Conservation (phyloP, 92 coral and sea anemone species). For the Phymanthus crucifer region DNA sequence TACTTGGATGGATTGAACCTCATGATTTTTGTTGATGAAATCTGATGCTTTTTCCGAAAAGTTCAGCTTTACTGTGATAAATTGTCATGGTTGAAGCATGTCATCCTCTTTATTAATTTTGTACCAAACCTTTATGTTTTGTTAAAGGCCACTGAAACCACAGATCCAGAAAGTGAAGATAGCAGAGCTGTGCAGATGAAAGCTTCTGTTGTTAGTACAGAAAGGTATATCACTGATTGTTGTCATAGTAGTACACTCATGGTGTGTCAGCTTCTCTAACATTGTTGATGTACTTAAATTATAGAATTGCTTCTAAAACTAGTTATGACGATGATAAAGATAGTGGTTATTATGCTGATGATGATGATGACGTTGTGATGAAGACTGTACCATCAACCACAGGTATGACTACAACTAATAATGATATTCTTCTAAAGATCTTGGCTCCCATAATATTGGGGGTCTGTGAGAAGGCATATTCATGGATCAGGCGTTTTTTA, state of each 20-base stretch:
- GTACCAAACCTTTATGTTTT: too few species aligned
- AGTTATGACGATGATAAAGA: slow-evolving; percentile 18
- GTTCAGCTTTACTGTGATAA: too few species aligned
- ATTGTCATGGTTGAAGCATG: too few species aligned
- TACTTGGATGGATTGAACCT: too few species aligned
- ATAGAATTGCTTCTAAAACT: not conserved
- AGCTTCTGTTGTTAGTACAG: too few species aligned
- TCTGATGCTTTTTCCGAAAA: too few species aligned
- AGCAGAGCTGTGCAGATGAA: too few species aligned
- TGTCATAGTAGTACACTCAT: too few species aligned
- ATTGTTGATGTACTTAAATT: not conserved
- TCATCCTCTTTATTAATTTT: too few species aligned
- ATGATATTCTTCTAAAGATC: not conserved
- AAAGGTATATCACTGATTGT: too few species aligned
- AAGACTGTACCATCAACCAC: not conserved
- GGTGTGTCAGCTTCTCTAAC: not conserved
- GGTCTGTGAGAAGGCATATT: not conserved
- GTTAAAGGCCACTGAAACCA: not conserved
- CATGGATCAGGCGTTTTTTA: too few species aligned
- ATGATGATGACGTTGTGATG: slow-evolving; percentile 27
- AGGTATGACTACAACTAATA: not conserved
- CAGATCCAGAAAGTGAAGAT: not conserved
- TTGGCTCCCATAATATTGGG: not conserved
- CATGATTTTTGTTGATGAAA: too few species aligned
- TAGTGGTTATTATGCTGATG: slow-evolving; percentile 32